These are phyloP conservation scores for Polypedilum vanderplanki DNA, from an alignment of 1,140 invertebrate genomes.

Conservation along the genomic window DNA sequence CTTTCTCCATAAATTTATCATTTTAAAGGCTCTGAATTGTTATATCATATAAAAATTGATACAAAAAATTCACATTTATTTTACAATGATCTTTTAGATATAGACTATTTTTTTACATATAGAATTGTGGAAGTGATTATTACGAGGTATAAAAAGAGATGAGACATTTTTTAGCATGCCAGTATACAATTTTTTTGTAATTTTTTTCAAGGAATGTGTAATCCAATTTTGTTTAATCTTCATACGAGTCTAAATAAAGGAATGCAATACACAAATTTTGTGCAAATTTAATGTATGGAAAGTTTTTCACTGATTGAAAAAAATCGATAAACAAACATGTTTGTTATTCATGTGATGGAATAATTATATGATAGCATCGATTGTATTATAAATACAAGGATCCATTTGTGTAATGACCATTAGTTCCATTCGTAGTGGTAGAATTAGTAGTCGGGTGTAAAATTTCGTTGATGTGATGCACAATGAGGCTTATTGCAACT, in stretches of 20 bases:
- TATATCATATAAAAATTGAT: conserved; percentile 18
- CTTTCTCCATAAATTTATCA: neutral
- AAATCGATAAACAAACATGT: neutral
- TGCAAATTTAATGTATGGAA: neutral
- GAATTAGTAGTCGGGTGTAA: conserved; percentile 51
- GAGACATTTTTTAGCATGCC: too few relatives aligned
- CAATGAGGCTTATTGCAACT: conserved; percentile 99
- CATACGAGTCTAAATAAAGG: neutral
- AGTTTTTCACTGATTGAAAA: neutral
- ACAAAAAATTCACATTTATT: neutral
- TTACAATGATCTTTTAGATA: neutral
- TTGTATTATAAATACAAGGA: conserved; percentile 2
- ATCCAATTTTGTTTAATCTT: too few relatives aligned
- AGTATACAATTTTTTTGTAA: too few relatives aligned
- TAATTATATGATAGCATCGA: neutral
- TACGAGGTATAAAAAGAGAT: too few relatives aligned
- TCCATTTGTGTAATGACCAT: conserved; percentile 21
- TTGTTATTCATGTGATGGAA: neutral
- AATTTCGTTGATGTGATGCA: conserved; percentile 96
- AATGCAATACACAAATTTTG: conserved; percentile 14
- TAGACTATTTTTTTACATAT: too few relatives aligned
- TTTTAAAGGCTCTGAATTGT: neutral
- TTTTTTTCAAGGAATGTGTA: too few relatives aligned
- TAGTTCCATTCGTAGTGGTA: conserved; percentile 36
- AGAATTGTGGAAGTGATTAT: too few relatives aligned